A percentile compares a stretch with the other conserved stretches of the same genome.
Evolutionary conservation across 2,797 vertebrate genomes (phyloP).

Genomic region (Nannoperca australis): DNA sequence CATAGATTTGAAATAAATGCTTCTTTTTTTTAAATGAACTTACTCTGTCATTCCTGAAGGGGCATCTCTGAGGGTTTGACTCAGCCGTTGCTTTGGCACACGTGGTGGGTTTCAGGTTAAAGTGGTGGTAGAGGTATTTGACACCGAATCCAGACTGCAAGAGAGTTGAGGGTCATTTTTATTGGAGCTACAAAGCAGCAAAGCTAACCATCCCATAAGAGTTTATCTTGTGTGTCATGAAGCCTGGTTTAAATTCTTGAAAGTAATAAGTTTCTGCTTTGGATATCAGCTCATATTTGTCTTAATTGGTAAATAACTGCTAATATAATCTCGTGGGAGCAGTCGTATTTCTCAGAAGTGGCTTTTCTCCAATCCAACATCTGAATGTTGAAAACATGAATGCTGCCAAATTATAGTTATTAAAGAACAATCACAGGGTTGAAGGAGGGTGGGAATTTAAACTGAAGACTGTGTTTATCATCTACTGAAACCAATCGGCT

Average conservation of each 20-base stretch:
- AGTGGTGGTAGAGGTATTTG: slow-evolving; percentile 76
- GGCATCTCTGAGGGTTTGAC: slow-evolving; percentile 54
- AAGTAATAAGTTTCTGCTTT: background rate
- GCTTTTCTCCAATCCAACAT: background rate
- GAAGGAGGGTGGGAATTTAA: background rate
- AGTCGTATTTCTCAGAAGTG: too few species aligned
- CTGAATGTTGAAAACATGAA: background rate
- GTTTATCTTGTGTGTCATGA: background rate
- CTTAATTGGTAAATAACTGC: background rate
- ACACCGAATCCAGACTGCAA: slow-evolving; percentile 74
- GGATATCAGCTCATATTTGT: background rate
- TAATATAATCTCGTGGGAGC: background rate
- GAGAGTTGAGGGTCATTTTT: background rate
- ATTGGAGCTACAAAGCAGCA: background rate
- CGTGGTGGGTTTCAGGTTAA: slow-evolving; percentile 79
- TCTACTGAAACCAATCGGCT: too few species aligned
- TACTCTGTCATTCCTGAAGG: slow-evolving; percentile 82
- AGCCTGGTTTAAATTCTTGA: background rate
- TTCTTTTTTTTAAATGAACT: slow-evolving; percentile 36
- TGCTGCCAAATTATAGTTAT: fast-evolving
- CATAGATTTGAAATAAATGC: fast-evolving
- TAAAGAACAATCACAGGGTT: too few species aligned
- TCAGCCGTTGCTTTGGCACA: slow-evolving; percentile 69
- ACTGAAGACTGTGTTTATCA: too few species aligned
- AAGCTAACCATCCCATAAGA: too few species aligned